Percentiles rank a stretch among this genome's conserved stretches.
These are phyloP conservation scores for Casuarius casuarius DNA, from an alignment of 2,113 vertebrate species.

Conservation along the genomic window DNA sequence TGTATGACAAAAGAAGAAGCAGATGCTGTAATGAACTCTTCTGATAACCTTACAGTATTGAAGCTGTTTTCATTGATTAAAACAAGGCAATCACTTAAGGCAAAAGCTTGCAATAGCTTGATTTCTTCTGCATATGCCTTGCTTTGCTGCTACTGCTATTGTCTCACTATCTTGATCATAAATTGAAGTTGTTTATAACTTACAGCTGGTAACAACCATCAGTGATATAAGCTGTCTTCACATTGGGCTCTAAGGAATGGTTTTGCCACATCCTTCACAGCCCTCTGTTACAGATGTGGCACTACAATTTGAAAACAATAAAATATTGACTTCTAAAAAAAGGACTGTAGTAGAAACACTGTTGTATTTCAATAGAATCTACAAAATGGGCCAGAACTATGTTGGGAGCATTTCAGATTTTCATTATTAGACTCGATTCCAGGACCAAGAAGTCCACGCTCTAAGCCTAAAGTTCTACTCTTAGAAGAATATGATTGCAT, in stretches of 20 bases:
- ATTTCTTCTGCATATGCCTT: neutral
- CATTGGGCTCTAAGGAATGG: neutral
- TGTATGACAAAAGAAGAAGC: neutral
- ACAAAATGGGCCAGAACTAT: neutral
- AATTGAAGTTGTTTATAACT: neutral
- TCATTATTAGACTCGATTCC: neutral
- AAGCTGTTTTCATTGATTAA: neutral
- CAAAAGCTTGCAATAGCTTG: neutral
- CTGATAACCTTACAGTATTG: neutral
- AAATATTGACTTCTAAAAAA: neutral
- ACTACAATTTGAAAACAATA: neutral
- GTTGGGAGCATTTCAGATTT: neutral
- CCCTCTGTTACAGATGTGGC: neutral
- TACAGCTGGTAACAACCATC: neutral
- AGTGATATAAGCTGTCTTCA: neutral
- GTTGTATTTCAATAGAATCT: neutral
- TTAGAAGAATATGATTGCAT: neutral
- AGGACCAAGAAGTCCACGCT: neutral
- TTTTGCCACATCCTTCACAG: neutral
- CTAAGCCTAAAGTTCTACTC: neutral
- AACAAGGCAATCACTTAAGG: neutral
- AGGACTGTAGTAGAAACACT: neutral
- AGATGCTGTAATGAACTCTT: neutral
- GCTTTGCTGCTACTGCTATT: neutral
- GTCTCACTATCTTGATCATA: neutral